These are phyloP conservation scores for Lasioglossum leucozonium DNA, from an alignment of 2,888 invertebrate genomes.

Conservation along the genomic window DNA sequence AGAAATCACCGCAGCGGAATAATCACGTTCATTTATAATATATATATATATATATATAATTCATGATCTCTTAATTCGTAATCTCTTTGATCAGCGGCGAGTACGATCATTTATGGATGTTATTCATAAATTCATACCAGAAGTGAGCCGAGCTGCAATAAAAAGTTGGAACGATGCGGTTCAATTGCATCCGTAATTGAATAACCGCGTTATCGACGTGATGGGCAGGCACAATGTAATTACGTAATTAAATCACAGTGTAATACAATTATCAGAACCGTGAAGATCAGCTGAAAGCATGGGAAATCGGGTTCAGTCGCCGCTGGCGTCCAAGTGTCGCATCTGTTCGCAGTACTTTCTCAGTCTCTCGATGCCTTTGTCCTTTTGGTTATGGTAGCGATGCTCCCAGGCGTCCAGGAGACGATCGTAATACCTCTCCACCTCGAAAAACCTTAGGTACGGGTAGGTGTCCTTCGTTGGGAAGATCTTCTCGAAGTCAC, in stretches of 20 bases:
- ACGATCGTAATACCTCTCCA: constrained; percentile 48
- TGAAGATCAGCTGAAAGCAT: neutral
- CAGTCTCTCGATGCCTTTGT: constrained; percentile 85
- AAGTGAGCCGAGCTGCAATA: neutral
- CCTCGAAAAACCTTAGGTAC: constrained; percentile 44
- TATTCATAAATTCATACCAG: constrained; percentile 1
- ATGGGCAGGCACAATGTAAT: neutral
- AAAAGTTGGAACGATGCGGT: neutral
- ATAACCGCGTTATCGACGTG: neutral
- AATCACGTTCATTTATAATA: no score
- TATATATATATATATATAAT: no score
- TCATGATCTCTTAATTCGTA: no score
- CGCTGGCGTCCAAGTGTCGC: constrained; percentile 16
- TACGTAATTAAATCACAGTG: neutral
- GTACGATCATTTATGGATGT: neutral
- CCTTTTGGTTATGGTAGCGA: constrained; percentile 85
- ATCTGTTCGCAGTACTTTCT: constrained; percentile 30
- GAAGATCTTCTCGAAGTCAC: constrained; percentile 46
- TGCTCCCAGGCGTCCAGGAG: constrained; percentile 53
- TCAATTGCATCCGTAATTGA: neutral
- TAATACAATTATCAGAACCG: neutral
- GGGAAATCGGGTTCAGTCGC: neutral
- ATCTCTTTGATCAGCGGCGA: neutral
- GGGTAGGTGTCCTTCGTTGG: constrained; percentile 14
- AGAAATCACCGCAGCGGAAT: no score